phyloP scores from a whole-genome alignment of 2,797 vertebrate species.

The Agapornis canus region DNA sequence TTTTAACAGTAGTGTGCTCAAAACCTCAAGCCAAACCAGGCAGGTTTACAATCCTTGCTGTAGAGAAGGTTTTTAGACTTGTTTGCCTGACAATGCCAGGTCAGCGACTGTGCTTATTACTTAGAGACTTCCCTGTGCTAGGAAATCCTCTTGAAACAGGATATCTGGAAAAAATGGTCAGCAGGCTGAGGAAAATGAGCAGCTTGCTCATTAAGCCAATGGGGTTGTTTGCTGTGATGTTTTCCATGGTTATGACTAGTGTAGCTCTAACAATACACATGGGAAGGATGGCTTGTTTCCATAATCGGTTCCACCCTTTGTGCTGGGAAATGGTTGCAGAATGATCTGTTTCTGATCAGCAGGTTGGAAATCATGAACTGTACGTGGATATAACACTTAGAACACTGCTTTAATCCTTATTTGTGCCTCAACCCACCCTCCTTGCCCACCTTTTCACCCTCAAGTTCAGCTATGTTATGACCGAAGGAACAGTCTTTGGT shows the following conservation, averaged over 20 bases:
- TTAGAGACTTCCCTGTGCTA: background rate
- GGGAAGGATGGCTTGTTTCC: background rate
- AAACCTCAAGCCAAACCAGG: background rate
- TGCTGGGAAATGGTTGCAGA: background rate
- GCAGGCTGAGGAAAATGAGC: background rate
- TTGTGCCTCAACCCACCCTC: background rate
- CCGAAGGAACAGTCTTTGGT: background rate
- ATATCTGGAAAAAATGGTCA: background rate
- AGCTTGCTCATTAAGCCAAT: accelerated
- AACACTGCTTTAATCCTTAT: background rate
- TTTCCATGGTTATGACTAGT: background rate
- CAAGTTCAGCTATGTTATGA: background rate
- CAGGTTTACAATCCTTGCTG: background rate
- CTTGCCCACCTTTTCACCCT: background rate
- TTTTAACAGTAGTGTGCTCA: background rate
- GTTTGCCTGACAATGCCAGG: background rate
- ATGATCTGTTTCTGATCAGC: background rate
- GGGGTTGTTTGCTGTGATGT: background rate
- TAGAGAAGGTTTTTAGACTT: background rate
- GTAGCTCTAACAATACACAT: background rate
- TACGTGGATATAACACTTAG: background rate
- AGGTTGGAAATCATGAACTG: background rate
- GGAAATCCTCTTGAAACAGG: background rate
- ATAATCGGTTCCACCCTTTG: background rate
- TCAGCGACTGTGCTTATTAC: background rate